A percentile compares a stretch with the other conserved stretches of the same genome.
These are phyloP conservation scores for Rhopalosiphum nymphaeae DNA, from an alignment of 2,888 invertebrate species.

Conservation along the genomic window DNA sequence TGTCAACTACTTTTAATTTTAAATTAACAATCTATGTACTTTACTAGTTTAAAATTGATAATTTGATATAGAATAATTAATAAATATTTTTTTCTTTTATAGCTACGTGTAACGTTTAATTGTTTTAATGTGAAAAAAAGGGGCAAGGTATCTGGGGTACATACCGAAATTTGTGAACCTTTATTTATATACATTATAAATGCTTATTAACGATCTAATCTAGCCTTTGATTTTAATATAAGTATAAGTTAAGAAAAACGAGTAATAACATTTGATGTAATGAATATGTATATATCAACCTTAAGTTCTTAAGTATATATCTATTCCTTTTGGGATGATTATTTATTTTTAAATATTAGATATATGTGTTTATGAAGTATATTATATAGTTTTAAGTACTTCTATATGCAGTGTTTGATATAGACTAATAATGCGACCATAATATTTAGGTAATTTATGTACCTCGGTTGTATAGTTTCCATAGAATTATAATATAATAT, in stretches of 20 bases:
- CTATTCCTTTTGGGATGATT: not conserved
- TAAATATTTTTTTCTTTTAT: not conserved
- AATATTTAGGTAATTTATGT: conserved; percentile 22
- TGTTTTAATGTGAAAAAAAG: not conserved
- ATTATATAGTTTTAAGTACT: not conserved
- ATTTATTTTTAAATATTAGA: not conserved
- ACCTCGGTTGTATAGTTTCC: conserved; percentile 1
- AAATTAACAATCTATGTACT: not conserved
- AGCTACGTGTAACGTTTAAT: not conserved
- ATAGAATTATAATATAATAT: conserved; percentile 7
- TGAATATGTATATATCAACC: not conserved
- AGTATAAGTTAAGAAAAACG: not conserved
- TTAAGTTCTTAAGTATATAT: too few relatives aligned
- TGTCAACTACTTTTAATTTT: not conserved
- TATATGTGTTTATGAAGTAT: not conserved
- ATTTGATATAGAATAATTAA: not conserved
- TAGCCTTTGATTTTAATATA: not conserved
- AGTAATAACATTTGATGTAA: not conserved
- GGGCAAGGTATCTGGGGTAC: not conserved
- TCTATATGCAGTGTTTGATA: not conserved
- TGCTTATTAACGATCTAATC: not conserved
- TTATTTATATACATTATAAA: not conserved
- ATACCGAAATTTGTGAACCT: not conserved
- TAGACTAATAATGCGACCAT: conserved; percentile 13
- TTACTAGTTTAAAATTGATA: not conserved